phyloP scores from a whole-genome alignment of 2,113 vertebrate genomes.

The Cinclus cinclus region DNA sequence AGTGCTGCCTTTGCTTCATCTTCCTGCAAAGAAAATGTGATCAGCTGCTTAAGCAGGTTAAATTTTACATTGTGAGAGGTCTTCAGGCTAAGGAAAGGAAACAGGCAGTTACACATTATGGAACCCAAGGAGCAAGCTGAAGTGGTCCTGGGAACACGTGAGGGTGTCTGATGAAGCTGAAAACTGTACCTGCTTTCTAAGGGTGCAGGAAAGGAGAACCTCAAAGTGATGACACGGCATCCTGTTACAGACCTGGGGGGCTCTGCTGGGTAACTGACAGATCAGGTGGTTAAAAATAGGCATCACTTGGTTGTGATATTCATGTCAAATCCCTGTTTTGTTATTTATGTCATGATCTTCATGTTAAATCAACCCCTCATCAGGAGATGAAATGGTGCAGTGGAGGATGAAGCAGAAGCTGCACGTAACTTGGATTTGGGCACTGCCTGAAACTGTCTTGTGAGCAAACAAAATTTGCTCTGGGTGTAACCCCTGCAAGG shows the following conservation, averaged over 20 bases:
- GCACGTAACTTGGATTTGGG: not conserved
- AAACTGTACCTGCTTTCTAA: not conserved
- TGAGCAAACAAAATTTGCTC: not conserved
- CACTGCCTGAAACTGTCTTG: not conserved
- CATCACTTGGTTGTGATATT: not conserved
- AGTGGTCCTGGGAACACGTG: not conserved
- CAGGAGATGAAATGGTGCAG: not conserved
- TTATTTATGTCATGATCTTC: not conserved
- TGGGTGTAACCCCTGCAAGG: not conserved
- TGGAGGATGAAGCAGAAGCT: not conserved
- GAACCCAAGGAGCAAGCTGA: not conserved
- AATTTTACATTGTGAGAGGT: not conserved
- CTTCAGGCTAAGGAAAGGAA: not conserved
- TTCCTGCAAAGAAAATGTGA: not conserved
- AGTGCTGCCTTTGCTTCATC: not conserved
- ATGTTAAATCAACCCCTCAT: not conserved
- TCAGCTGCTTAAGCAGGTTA: not conserved
- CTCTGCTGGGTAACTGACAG: not conserved
- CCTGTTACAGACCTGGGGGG: not conserved
- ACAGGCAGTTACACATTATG: not conserved
- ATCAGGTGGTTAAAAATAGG: not conserved
- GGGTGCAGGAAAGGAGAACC: not conserved
- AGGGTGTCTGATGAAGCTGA: not conserved
- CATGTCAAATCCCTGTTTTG: not conserved
- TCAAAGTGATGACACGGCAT: not conserved